Base-by-base conservation (phyloP, 1,140 invertebrate species). In the Platyscapa corneri region DNA sequence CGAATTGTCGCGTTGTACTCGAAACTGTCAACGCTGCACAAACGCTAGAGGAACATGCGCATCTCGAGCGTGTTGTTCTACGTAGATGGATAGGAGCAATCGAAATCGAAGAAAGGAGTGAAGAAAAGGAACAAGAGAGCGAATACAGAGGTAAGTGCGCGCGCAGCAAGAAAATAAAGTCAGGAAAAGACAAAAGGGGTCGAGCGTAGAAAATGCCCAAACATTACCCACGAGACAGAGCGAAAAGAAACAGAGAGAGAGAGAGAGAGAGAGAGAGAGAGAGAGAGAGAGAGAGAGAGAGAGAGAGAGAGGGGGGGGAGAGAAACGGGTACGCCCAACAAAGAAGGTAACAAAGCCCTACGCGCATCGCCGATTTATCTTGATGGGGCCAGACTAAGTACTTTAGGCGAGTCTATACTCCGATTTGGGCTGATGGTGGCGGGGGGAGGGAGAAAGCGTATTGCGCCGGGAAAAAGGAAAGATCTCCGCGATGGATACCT, bases 371-470 rank as follows among this genome's bases (percentile, higher is more conserved):
- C 79, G 46, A 74, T 46, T 83, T 77, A 83, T 83, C 82, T 83
- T 83, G 82, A 83, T 83, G 82, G 82, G 82, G 39, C 53, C 70
- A 23, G 34, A 23, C 82, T 83, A 83, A 83, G 82, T 83, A 83
- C 82, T 77, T 77, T 83, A 49, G 27, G 72, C 46, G 46, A 53
- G 49, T 37, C 53, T 78, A 53, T 53, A 53, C 75, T 76, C 7
- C 0, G 46, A 53, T 76, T 76, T 34, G n/a, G 75, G 70, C 30
- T 23, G 34, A 2, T 32, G 65, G 18, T 12, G 67, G 1, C 20
- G 74, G 37, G 1, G 74, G n/a, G n/a, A n/a, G 5, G 78, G 56
- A 23, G n/a, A 20, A 56, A 20, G 79, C 46, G 64, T 37, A 53
- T 27, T 34, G 42, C 32, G 49, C 32, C 70, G 56, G 53, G 37